Percentiles rank a stretch among this genome's conserved stretches.
These are phyloP conservation scores for Mystacornis crossleyi DNA, from an alignment of 2,113 vertebrate species.

Conservation along the genomic window DNA sequence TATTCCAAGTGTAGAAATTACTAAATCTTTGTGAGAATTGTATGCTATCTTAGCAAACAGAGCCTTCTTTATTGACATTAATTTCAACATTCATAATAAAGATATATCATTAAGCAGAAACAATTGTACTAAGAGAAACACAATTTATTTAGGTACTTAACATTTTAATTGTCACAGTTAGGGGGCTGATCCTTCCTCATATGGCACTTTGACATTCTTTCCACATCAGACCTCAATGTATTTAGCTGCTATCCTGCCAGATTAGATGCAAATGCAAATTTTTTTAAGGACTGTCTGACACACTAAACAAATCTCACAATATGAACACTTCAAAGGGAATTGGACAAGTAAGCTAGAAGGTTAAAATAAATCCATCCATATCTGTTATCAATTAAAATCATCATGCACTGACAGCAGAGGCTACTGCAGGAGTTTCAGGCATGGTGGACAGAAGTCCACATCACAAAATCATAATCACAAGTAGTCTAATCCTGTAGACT, in stretches of 20 bases:
- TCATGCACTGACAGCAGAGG: neutral
- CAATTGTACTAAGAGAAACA: neutral
- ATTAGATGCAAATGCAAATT: neutral
- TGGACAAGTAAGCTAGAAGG: neutral
- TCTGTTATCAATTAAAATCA: neutral
- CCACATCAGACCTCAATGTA: neutral
- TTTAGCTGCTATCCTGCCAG: neutral
- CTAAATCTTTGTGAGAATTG: conserved; percentile 37
- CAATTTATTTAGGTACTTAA: neutral
- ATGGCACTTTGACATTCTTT: neutral
- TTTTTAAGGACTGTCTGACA: neutral
- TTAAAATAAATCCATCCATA: neutral
- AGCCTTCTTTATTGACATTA: neutral
- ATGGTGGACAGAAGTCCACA: neutral
- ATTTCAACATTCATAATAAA: neutral
- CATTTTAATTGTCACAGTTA: neutral
- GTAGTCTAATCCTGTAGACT: neutral
- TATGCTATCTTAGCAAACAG: neutral
- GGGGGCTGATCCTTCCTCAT: neutral
- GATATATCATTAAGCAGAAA: neutral
- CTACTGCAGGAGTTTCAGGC: neutral
- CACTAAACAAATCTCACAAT: neutral
- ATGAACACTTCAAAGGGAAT: neutral
- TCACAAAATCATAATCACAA: neutral
- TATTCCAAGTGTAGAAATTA: conserved; percentile 59